A percentile compares a stretch with the other conserved stretches of the same genome.
phyloP scores from a whole-genome alignment of 2,113 vertebrate species.

The Strix uralensis region DNA sequence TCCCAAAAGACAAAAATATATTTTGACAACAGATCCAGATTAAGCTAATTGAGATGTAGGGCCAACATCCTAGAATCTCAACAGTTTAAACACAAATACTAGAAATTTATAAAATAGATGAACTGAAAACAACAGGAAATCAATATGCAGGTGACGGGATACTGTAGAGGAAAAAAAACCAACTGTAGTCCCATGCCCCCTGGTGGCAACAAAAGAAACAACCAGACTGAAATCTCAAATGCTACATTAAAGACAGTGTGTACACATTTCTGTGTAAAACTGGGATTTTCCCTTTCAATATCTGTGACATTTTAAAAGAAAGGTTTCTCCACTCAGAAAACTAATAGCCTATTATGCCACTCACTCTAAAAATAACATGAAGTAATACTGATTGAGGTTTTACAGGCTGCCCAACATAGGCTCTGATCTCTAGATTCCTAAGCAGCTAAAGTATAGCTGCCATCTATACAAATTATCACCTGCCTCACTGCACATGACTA shows the following conservation, averaged over 20 bases:
- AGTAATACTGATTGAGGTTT: neutral
- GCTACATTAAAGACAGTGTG: neutral
- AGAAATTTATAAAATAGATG: neutral
- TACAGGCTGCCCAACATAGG: neutral
- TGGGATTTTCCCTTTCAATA: neutral
- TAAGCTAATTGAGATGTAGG: neutral
- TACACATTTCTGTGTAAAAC: neutral
- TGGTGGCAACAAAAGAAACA: constrained; percentile 39
- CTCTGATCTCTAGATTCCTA: neutral
- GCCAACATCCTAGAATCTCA: neutral
- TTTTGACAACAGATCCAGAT: neutral
- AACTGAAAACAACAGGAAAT: neutral
- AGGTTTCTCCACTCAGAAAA: neutral
- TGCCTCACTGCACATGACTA: neutral
- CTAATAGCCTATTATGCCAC: neutral
- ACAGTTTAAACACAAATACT: neutral
- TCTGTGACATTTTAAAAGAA: neutral
- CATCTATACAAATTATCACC: neutral
- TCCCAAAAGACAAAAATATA: neutral
- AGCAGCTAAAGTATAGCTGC: neutral
- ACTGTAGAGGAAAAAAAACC: neutral
- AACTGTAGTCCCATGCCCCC: constrained; percentile 32
- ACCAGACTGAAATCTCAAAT: neutral
- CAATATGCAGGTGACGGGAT: neutral
- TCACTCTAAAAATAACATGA: neutral